Percentiles rank a stretch among this genome's conserved stretches.
Conservation (phyloP, 2,113 vertebrate genomes). For the Cinclus cinclus region DNA sequence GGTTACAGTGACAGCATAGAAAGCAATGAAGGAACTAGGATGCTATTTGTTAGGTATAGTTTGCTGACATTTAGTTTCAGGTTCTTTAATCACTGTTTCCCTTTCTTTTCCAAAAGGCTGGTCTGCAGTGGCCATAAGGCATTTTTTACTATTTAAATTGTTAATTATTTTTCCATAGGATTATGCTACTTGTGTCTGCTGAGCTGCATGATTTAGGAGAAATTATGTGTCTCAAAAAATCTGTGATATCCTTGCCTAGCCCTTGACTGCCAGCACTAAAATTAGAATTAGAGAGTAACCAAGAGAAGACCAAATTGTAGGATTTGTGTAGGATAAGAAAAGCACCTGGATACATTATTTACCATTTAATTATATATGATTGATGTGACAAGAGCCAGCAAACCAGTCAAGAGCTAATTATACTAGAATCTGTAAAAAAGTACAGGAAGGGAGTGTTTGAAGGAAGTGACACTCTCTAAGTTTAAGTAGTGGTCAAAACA, state of each 20-base stretch:
- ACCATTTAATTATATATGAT: neutral
- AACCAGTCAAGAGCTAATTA: neutral
- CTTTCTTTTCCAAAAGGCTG: constrained; percentile 9
- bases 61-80: constrained; percentile 23
- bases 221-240: neutral
- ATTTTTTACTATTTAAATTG: constrained; percentile 59
- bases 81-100: neutral
- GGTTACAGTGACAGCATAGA: neutral
- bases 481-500: neutral
- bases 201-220: neutral
- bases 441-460: neutral
- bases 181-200: neutral
- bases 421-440: neutral
- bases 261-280: neutral
- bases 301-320: neutral
- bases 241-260: neutral
- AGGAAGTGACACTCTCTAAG: neutral
- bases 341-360: neutral
- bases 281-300: neutral
- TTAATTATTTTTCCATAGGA: neutral
- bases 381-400: neutral
- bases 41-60: neutral
- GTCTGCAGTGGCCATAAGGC: constrained; percentile 6
- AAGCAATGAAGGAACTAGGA: constrained; percentile 1
- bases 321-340: neutral